phyloP scores from a whole-genome alignment of 2,113 vertebrate species.

The Phyllostomus hastatus region DNA sequence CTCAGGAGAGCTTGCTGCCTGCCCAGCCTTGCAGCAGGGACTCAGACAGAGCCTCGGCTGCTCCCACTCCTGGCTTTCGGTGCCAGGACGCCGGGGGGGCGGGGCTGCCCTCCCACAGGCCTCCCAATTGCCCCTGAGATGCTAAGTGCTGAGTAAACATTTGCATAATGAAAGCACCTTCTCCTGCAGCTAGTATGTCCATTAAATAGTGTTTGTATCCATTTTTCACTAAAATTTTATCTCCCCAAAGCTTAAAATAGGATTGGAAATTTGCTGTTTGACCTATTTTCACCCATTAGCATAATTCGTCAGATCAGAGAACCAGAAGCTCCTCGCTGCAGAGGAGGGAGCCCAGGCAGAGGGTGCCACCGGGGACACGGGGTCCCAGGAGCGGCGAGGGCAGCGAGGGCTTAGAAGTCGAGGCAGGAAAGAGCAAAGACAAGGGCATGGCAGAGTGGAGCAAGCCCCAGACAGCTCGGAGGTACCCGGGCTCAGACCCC shows the following conservation, averaged over 20 bases:
- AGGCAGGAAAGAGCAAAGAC: not conserved
- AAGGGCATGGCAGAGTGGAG: not conserved
- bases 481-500: not conserved
- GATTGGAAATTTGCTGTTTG: constrained; percentile 55
- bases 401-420: not conserved
- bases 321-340: not conserved
- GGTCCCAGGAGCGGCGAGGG: not conserved
- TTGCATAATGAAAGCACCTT: not conserved
- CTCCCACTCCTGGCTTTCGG: not conserved
- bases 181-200: not conserved
- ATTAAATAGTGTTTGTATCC: not conserved
- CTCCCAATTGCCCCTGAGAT: not conserved
- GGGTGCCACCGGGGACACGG: accelerated
- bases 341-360: not conserved
- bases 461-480: not conserved
- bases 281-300: constrained; percentile 42
- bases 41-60: not conserved
- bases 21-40: not conserved
- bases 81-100: accelerated
- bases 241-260: constrained; percentile 53
- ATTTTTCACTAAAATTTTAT: constrained; percentile 40
- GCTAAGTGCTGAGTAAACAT: not conserved
- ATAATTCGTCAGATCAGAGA: constrained; percentile 10
- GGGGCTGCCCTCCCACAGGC: accelerated
- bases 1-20: not conserved